Conservation (phyloP, 2,797 vertebrate genomes). For the Rousettus madagascariensis region DNA sequence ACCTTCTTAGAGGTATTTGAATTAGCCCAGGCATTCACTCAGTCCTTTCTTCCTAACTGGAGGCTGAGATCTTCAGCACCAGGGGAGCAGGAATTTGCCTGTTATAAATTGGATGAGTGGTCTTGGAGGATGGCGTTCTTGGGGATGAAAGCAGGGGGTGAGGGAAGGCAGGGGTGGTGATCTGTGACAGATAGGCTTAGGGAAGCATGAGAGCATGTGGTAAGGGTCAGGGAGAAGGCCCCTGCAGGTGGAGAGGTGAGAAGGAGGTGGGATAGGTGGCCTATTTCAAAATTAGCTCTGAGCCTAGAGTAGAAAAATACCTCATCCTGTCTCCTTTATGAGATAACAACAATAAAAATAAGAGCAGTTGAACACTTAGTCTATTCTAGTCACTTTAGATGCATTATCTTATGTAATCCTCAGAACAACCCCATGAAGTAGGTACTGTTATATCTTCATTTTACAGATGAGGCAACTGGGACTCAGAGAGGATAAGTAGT, state of each 20-base stretch:
- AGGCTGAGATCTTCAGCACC: not conserved
- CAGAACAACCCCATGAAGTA: not conserved
- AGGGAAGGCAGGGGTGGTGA: not conserved
- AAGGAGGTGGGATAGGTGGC: not conserved
- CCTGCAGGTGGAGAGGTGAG: not conserved
- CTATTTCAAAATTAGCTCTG: not conserved
- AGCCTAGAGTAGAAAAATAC: not conserved
- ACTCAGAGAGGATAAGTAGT: not conserved
- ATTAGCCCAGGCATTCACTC: not conserved
- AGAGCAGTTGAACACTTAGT: not conserved
- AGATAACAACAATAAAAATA: not conserved
- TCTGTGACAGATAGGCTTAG: not conserved
- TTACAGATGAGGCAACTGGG: not conserved
- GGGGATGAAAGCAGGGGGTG: not conserved
- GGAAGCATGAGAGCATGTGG: not conserved
- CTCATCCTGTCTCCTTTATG: not conserved
- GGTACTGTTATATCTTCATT: not conserved
- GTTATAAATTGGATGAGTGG: not conserved
- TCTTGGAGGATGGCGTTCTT: not conserved
- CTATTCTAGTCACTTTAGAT: not conserved
- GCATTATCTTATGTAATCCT: not conserved
- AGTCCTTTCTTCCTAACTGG: conserved; percentile 1
- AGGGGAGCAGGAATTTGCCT: not conserved
- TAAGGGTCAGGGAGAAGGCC: not conserved
- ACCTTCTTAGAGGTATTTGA: not conserved